phyloP scores from a whole-genome alignment of 1,140 invertebrate species.

The Drosophila albomicans region DNA sequence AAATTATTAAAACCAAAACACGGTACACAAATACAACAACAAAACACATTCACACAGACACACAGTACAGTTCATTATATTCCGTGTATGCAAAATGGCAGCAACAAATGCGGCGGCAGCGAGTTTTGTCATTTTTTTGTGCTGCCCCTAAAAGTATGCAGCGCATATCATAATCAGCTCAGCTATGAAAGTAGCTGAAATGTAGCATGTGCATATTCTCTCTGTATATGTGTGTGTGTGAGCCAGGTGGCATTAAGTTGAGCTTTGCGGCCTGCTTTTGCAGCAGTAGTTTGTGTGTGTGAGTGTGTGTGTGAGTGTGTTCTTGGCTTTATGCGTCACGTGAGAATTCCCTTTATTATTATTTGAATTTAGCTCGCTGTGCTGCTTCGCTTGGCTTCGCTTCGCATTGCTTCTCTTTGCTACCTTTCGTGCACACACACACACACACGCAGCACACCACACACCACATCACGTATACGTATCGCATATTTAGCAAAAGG shows the following conservation, averaged over 20 bases:
- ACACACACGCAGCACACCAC: no score
- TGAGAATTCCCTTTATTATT: slow-evolving; percentile 83
- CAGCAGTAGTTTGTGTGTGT: not conserved
- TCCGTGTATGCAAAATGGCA: slow-evolving; percentile 76
- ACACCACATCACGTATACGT: slow-evolving; percentile 64
- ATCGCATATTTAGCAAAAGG: slow-evolving; percentile 60
- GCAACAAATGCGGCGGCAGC: slow-evolving; percentile 66
- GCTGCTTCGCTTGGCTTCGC: slow-evolving; percentile 1
- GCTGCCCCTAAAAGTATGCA: slow-evolving; percentile 62
- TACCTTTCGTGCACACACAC: slow-evolving; percentile 30
- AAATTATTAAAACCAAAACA: slow-evolving; percentile 79
- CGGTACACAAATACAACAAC: slow-evolving; percentile 42
- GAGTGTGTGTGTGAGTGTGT: slow-evolving; percentile 36
- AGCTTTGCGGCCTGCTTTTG: slow-evolving; percentile 21
- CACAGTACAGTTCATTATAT: slow-evolving; percentile 67
- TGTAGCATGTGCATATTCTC: slow-evolving; percentile 3
- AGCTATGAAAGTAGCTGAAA: slow-evolving; percentile 18
- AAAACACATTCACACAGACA: slow-evolving; percentile 11
- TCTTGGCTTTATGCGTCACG: slow-evolving; percentile 72
- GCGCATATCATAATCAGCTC: slow-evolving; percentile 72
- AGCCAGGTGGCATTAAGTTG: slow-evolving; percentile 39
- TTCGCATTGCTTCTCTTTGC: not conserved
- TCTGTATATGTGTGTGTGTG: slow-evolving; percentile 39
- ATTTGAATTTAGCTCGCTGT: slow-evolving; percentile 56
- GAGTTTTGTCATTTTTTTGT: slow-evolving; percentile 67